Percentiles rank a stretch among this genome's conserved stretches.
phyloP scores from a whole-genome alignment of 2,113 vertebrate genomes.

The Spea bombifrons region DNA sequence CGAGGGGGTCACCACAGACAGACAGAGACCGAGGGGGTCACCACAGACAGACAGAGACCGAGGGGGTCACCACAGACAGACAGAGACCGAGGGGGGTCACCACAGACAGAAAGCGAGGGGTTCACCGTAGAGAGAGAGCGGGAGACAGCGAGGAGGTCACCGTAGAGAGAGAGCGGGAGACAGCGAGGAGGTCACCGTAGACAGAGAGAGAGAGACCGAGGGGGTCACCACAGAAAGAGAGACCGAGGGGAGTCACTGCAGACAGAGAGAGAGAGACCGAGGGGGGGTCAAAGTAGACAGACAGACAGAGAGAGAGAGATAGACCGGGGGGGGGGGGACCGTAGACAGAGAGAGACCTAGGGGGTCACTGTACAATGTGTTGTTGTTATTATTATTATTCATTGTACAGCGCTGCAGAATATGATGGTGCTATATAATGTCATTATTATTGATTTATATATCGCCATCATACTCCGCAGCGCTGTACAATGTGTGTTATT shows the following conservation, averaged over 20 bases:
- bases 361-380: too few relatives aligned
- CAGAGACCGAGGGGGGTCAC: neutral
- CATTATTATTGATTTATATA: too few relatives aligned
- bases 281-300: too few relatives aligned
- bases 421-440: too few relatives aligned
- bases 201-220: neutral
- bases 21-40: too few relatives aligned
- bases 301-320: neutral
- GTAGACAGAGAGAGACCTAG: neutral
- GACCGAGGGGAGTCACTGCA: neutral
- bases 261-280: neutral
- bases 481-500: too few relatives aligned
- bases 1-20: too few relatives aligned
- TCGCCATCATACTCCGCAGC: too few relatives aligned
- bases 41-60: neutral
- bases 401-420: too few relatives aligned
- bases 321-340: neutral
- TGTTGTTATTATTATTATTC: too few relatives aligned
- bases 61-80: neutral
- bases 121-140: neutral
- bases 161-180: neutral
- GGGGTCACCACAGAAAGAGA: too few relatives aligned
- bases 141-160: neutral
- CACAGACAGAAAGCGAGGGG: neutral
- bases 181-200: neutral